Evolutionary conservation across 2,888 invertebrate genomes (phyloP).

Genomic region (Steinernema scapterisci): DNA sequence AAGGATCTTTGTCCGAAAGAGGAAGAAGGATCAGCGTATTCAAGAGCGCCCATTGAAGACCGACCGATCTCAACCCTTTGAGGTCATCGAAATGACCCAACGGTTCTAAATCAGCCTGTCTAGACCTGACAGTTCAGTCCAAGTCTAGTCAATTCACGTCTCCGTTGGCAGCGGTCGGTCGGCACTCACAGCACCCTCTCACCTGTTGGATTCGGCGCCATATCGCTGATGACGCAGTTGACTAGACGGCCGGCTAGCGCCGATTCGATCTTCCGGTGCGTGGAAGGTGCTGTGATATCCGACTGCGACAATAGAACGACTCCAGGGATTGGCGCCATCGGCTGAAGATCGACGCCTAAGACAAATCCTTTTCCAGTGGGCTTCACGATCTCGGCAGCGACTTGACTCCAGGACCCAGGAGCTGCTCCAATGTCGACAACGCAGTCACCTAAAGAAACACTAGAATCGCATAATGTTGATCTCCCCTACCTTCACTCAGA

Average conservation of each 20-base stretch:
- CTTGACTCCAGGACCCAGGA: slow-evolving; percentile 67
- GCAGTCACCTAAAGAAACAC: slow-evolving; percentile 37
- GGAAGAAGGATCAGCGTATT: neutral
- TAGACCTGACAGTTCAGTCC: too few species aligned
- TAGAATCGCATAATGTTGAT: neutral
- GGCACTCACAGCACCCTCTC: neutral
- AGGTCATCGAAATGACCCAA: slow-evolving; percentile 35
- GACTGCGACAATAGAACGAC: slow-evolving; percentile 57
- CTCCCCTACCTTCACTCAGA: slow-evolving; percentile 46
- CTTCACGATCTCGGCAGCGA: slow-evolving; percentile 47
- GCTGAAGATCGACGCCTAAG: slow-evolving; percentile 62
- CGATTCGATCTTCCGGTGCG: slow-evolving; percentile 47
- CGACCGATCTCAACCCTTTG: too few species aligned
- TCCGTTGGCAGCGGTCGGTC: neutral
- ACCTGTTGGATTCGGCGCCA: slow-evolving; percentile 67
- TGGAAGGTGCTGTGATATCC: slow-evolving; percentile 51
- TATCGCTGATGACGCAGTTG: slow-evolving; percentile 65
- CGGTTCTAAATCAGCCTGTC: too few species aligned
- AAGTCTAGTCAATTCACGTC: slow-evolving; percentile 30
- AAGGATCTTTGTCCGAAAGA: too few species aligned
- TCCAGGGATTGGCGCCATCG: slow-evolving; percentile 57
- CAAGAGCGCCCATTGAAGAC: too few species aligned
- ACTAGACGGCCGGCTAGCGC: slow-evolving; percentile 49
- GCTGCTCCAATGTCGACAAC: slow-evolving; percentile 63
- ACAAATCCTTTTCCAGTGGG: slow-evolving; percentile 46